phyloP scores from a whole-genome alignment of 2,888 invertebrate genomes.

The Tinea pellionella region DNA sequence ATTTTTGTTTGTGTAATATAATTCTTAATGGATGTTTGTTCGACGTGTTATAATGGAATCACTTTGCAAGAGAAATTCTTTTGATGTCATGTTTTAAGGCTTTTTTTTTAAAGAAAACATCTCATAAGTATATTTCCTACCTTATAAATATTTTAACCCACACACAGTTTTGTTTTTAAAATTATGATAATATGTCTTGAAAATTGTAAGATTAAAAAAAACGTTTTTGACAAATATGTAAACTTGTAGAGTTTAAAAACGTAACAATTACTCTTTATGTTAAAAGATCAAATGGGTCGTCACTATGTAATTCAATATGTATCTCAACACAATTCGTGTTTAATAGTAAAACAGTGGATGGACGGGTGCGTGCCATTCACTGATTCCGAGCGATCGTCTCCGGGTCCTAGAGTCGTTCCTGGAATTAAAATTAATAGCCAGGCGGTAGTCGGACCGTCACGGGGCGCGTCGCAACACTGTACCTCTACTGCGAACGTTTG shows the following conservation, averaged over 20 bases:
- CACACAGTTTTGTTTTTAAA: no score
- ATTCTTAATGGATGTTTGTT: background rate
- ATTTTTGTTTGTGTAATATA: background rate
- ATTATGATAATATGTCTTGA: no score
- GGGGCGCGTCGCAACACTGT: conserved; percentile 26
- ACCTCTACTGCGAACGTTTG: background rate
- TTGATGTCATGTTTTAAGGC: no score
- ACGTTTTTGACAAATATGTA: no score
- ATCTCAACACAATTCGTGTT: background rate
- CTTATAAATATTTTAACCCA: no score
- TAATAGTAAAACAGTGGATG: background rate
- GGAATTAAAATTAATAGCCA: conserved; percentile 68
- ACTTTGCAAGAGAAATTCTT: background rate
- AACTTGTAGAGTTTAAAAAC: no score
- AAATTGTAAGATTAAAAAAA: no score
- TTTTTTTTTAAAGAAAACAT: no score
- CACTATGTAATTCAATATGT: background rate
- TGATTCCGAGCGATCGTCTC: conserved; percentile 42
- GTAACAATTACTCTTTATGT: background rate
- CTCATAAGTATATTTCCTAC: no score
- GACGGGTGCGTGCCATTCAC: conserved; percentile 13
- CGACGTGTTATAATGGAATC: background rate
- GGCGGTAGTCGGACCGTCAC: conserved; percentile 37
- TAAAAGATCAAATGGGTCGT: background rate
- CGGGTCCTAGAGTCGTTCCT: conserved; percentile 46